Evolutionary conservation across 2,797 vertebrate species (phyloP).

Genomic region (Nannoperca obscura): DNA sequence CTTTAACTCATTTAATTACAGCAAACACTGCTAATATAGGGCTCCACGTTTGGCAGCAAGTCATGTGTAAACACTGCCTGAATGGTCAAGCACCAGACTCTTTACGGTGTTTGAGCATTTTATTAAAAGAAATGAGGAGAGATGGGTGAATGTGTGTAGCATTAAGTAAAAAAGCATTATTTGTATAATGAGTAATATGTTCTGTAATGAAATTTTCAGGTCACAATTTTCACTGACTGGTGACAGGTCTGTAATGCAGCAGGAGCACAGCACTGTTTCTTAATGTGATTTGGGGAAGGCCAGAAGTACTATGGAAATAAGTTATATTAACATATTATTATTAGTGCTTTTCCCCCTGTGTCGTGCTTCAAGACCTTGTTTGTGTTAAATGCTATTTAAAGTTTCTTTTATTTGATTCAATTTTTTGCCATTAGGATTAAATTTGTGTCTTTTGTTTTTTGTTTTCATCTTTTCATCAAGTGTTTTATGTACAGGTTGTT

Average conservation of each 20-base stretch:
- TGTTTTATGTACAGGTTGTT: neutral
- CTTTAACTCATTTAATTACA: neutral
- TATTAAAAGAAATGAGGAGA: neutral
- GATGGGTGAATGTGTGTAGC: neutral
- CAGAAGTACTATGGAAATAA: neutral
- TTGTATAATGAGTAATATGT: neutral
- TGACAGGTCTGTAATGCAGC: neutral
- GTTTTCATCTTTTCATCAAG: neutral
- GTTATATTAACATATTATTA: neutral
- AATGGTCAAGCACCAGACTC: neutral
- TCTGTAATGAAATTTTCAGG: neutral
- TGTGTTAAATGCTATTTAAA: neutral
- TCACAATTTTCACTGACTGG: neutral
- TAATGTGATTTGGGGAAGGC: neutral
- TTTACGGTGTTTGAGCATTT: neutral
- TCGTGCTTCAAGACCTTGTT: neutral
- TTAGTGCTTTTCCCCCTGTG: neutral
- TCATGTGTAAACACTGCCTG: neutral
- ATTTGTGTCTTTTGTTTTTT: neutral
- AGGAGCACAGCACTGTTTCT: neutral
- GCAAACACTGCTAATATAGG: neutral
- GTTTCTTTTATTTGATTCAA: neutral
- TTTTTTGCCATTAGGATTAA: no score
- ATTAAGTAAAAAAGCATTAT: neutral
- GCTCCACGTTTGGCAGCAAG: neutral